Base-by-base conservation (phyloP, 2,888 invertebrate genomes). In the Aphidius colemani region DNA sequence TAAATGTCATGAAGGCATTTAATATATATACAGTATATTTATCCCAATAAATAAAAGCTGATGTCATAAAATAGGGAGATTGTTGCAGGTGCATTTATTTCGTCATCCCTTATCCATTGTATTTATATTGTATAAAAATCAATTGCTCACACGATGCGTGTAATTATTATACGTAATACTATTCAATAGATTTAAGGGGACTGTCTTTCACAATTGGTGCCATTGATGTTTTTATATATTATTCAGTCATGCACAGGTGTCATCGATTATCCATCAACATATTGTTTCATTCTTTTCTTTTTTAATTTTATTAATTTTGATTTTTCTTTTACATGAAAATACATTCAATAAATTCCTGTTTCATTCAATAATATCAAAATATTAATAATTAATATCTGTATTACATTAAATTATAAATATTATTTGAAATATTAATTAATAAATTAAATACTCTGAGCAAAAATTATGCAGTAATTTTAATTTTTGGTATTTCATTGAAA, bases 201-300 rank as follows among this genome's bases (percentile, higher is more conserved):
- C 30, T 30, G 30, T 30, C 30, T 30, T 30, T 51, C 30, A 39
- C 51, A 39, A n/a, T 40, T 51, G 51, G 40, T 39, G 30, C 51
- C 8, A 30, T n/a, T 51, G 39, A 39, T 51, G 40, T 40, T 39
- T 51, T 51, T 51, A 39, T 51, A 39, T 51, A 51, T 39, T 51
- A 30, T 51, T 51, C 40, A 30, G 51, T 51, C 51, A 51, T 51
- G 51, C 51, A 51, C 51, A 51, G 51, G 51, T 51, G 51, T 39
- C 30, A 30, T 30, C 30, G 30, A 30, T 30, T 30, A 30, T 30
- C 30, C 30, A 30, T 30, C 30, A 30, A 30, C 30, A 30, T 30
- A 30, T 30, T 30, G 30, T 30, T 30, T 30, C 30, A 3, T 30
- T 51, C 13, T 1, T 6, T 39, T 39, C 2, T 39, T 51, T 39